Conservation (phyloP, 2,888 invertebrate species). For the Ptilodon capucinus region DNA sequence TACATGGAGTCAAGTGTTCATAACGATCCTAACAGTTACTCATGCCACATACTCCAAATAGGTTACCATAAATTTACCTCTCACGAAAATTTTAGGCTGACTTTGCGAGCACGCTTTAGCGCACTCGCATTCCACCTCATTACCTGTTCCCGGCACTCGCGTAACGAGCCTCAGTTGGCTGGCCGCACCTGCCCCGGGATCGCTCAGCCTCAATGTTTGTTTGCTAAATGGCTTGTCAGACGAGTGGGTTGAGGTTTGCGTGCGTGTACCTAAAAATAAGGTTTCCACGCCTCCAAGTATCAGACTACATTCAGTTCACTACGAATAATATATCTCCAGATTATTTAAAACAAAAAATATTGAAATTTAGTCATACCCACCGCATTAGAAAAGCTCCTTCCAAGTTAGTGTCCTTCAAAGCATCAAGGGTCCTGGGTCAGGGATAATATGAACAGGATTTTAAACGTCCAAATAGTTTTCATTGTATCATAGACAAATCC, state of each 20-base stretch:
- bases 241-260: background rate
- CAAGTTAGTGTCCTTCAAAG: no score
- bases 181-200: background rate
- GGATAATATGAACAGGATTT: no score
- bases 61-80: background rate
- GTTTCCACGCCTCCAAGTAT: background rate
- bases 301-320: background rate
- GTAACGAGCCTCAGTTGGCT: constrained; percentile 1
- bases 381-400: no score
- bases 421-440: no score
- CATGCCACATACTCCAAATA: background rate
- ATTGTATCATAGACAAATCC: background rate
- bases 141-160: constrained; percentile 1
- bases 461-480: background rate
- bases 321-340: no score
- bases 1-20: background rate
- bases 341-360: no score
- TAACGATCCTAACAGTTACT: background rate
- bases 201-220: background rate
- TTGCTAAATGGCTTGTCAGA: constrained; percentile 1
- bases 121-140: constrained; percentile 3
- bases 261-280: background rate
- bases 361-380: no score
- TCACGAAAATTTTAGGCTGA: background rate
- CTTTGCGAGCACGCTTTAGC: background rate